Percentiles rank a stretch among this genome's conserved stretches.
Conservation (phyloP, 2,888 invertebrate species). For the Spodoptera littoralis region DNA sequence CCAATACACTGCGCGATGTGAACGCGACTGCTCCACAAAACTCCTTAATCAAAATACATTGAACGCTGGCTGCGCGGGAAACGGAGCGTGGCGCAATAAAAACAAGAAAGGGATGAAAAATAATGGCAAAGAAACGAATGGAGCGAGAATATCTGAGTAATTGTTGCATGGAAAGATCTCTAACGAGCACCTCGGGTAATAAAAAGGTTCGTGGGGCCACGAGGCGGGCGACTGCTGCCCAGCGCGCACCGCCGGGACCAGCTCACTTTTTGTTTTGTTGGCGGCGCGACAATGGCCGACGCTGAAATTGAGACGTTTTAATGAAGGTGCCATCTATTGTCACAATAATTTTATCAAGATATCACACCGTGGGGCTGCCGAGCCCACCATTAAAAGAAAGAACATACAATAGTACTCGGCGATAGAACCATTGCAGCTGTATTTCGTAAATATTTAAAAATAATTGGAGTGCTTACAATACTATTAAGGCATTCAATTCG, state of each 20-base stretch:
- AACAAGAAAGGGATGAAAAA: conserved; percentile 57
- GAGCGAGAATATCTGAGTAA: conserved; percentile 73
- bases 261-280: conserved; percentile 44
- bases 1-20: conserved; percentile 8
- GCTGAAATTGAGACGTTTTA: conserved; percentile 47
- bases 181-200: conserved; percentile 69
- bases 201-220: conserved; percentile 58
- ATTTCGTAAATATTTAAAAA: too few species aligned
- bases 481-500: too few species aligned
- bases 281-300: conserved; percentile 30
- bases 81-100: conserved; percentile 50
- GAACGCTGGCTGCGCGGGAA: conserved; percentile 51
- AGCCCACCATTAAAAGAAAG: conserved; percentile 14
- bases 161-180: conserved; percentile 76
- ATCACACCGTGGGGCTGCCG: conserved; percentile 18
- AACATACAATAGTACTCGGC: neutral
- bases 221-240: conserved; percentile 45
- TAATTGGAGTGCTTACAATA: too few species aligned
- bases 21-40: conserved; percentile 25
- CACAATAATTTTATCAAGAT: conserved; percentile 35
- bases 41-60: conserved; percentile 54
- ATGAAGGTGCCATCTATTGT: conserved; percentile 31
- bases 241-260: conserved; percentile 14
- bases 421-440: too few species aligned
- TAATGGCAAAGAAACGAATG: conserved; percentile 64